Conservation (phyloP, 2,113 vertebrate genomes). For the Tachuris rubrigastra region DNA sequence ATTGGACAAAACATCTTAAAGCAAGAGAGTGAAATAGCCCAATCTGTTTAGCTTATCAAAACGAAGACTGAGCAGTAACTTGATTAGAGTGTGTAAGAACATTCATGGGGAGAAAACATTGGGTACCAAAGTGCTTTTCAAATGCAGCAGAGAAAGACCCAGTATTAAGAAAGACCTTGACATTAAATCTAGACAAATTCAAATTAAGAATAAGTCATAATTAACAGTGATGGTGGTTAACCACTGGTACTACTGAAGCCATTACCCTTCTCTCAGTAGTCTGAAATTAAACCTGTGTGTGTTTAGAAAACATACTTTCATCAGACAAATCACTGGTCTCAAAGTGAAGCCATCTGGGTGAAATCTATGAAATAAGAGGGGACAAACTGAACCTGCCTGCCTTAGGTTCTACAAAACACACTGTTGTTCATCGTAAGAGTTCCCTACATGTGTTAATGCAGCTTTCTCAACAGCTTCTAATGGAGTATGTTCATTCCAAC, state of each 20-base stretch:
- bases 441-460: background rate
- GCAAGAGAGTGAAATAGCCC: background rate
- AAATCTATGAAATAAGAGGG: background rate
- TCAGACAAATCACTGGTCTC: background rate
- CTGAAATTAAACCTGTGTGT: background rate
- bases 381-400: background rate
- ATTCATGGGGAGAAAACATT: background rate
- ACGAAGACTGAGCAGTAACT: background rate
- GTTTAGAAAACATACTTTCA: background rate
- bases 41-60: background rate
- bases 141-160: background rate
- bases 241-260: background rate
- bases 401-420: background rate
- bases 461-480: background rate
- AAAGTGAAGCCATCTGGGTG: background rate
- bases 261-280: background rate
- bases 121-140: background rate
- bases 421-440: background rate
- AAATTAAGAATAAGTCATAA: background rate
- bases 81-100: background rate
- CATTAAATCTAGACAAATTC: background rate
- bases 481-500: background rate
- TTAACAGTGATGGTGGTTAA: background rate
- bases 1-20: background rate
- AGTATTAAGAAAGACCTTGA: background rate